phyloP scores from a whole-genome alignment of 1,140 invertebrate species.

The Berghia stephanieae region DNA sequence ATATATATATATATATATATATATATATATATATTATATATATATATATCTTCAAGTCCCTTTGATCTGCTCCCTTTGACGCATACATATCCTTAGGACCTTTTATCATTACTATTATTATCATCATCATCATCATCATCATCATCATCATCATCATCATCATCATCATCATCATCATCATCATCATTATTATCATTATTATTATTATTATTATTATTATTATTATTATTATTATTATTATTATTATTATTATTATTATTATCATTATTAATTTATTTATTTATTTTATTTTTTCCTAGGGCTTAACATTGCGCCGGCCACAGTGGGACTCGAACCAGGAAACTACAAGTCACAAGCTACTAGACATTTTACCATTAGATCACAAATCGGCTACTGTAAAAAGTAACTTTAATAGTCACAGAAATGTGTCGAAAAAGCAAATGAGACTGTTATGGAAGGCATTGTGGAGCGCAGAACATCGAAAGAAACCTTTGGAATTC shows the following conservation, averaged over 20 bases:
- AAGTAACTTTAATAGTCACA: not conserved
- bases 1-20: too few relatives aligned
- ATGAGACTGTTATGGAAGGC: not conserved
- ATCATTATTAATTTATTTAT: not conserved
- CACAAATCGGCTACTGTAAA: not conserved
- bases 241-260: not conserved
- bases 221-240: not conserved
- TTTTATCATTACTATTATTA: conserved; percentile 21
- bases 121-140: conserved; percentile 21
- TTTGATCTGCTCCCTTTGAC: too few relatives aligned
- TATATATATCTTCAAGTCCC: too few relatives aligned
- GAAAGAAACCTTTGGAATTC: not conserved
- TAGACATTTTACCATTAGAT: too few relatives aligned
- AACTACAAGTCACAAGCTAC: too few relatives aligned
- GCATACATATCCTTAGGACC: too few relatives aligned
- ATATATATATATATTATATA: too few relatives aligned
- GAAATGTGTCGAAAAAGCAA: not conserved
- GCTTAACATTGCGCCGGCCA: not conserved
- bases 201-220: conserved; percentile 2
- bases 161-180: conserved; percentile 23
- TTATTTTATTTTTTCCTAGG: not conserved
- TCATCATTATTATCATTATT: conserved; percentile 25
- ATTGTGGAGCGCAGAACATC: not conserved
- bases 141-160: conserved; percentile 28
- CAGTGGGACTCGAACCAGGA: not conserved